Conservation (phyloP, 1,140 invertebrate species). For the Hesperophylax magnus region DNA sequence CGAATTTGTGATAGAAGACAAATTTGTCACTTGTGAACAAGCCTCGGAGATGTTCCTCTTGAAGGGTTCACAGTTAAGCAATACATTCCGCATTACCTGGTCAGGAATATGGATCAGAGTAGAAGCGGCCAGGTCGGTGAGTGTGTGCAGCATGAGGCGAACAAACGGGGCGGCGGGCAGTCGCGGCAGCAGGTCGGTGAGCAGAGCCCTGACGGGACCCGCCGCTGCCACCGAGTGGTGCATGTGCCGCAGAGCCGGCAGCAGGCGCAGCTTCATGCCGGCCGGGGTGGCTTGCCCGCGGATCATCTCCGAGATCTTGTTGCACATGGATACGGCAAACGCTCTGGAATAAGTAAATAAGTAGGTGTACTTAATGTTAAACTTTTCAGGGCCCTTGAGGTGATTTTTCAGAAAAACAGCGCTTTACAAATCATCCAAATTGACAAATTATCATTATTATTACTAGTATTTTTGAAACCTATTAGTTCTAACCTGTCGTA, state of each 20-base stretch:
- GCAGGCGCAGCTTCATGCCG: constrained; percentile 91
- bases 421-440: too few relatives aligned
- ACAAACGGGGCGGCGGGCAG: constrained; percentile 93
- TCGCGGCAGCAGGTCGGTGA: constrained; percentile 85
- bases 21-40: too few relatives aligned
- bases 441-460: too few relatives aligned
- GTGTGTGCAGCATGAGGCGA: constrained; percentile 86
- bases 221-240: constrained; percentile 92
- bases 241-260: constrained; percentile 94
- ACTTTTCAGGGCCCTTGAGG: too few relatives aligned
- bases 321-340: constrained; percentile 97
- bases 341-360: constrained; percentile 71
- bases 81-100: constrained; percentile 75
- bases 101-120: constrained; percentile 93
- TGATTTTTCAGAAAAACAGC: too few relatives aligned
- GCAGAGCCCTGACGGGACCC: constrained; percentile 85
- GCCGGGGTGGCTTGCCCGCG: constrained; percentile 92
- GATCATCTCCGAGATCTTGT: constrained; percentile 96
- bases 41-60: too few relatives aligned
- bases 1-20: too few relatives aligned
- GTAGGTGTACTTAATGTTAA: too few relatives aligned
- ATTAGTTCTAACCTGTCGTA: too few relatives aligned
- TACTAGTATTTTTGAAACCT: too few relatives aligned
- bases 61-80: too few relatives aligned
- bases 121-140: constrained; percentile 89